Conservation (phyloP, 2,797 vertebrate genomes). For the Semotilus atromaculatus region DNA sequence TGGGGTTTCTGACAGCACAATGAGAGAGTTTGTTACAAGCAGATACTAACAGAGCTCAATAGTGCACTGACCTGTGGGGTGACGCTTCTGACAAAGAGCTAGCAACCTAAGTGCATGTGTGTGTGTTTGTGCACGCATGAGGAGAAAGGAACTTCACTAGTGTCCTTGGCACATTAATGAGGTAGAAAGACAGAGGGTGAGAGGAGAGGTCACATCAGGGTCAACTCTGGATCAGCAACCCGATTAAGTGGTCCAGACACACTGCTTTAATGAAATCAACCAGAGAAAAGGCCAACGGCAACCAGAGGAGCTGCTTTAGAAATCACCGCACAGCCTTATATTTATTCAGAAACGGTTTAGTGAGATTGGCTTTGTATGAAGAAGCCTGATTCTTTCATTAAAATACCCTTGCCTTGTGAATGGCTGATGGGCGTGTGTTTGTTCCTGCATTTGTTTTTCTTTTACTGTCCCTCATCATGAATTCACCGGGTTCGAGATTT, state of each 20-base stretch:
- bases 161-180: constrained; percentile 63
- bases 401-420: constrained; percentile 48
- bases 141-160: constrained; percentile 36
- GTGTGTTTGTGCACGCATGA: constrained; percentile 22
- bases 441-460: constrained; percentile 15
- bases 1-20: constrained; percentile 27
- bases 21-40: constrained; percentile 37
- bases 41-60: constrained; percentile 44
- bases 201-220: constrained; percentile 50
- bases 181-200: constrained; percentile 47
- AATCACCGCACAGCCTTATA: constrained; percentile 15
- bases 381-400: constrained; percentile 50
- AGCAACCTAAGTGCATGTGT: neutral
- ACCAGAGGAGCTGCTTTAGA: constrained; percentile 39
- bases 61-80: constrained; percentile 46
- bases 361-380: constrained; percentile 44
- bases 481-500: constrained; percentile 59
- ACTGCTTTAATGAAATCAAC: constrained; percentile 61
- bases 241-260: constrained; percentile 47
- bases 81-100: constrained; percentile 42
- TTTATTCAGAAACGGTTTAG: constrained; percentile 48
- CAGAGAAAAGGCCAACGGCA: constrained; percentile 30
- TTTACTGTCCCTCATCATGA: constrained; percentile 59
- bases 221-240: constrained; percentile 42
- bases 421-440: constrained; percentile 40